A percentile compares a stretch with the other conserved stretches of the same genome.
These are phyloP conservation scores for Trissoscelio sp. DNA, from an alignment of 2,888 invertebrate species.

Conservation along the genomic window DNA sequence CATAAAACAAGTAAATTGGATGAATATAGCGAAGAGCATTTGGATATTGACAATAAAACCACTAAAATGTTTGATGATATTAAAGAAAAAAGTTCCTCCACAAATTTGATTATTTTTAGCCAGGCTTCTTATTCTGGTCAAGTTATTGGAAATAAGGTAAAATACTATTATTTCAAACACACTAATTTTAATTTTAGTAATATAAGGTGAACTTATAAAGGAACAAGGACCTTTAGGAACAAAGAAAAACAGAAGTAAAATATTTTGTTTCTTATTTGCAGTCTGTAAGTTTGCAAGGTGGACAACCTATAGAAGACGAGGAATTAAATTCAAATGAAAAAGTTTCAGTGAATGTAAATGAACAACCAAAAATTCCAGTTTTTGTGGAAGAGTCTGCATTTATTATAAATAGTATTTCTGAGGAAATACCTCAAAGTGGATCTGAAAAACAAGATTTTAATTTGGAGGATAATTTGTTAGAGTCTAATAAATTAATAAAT, in stretches of 20 bases:
- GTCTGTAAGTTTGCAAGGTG: background rate
- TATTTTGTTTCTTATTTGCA: no score
- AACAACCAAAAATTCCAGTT: constrained; percentile 35
- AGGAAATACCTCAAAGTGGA: background rate
- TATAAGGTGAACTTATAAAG: no score
- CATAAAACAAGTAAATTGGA: constrained; percentile 27
- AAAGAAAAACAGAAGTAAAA: no score
- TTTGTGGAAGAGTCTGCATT: constrained; percentile 23
- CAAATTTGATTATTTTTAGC: background rate
- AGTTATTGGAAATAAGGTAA: background rate
- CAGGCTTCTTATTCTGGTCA: no score
- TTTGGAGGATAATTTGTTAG: background rate
- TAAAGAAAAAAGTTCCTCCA: background rate
- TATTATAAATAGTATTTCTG: background rate
- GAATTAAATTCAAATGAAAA: background rate
- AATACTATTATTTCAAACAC: no score
- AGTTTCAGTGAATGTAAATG: background rate
- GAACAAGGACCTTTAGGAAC: no score
- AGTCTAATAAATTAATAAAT: background rate
- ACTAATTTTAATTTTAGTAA: no score
- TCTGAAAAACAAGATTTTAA: background rate
- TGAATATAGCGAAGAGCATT: constrained; percentile 30
- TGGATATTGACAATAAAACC: constrained; percentile 49
- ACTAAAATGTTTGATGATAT: constrained; percentile 40
- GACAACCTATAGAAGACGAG: background rate